Base-by-base conservation (phyloP, 1,140 invertebrate genomes). In the Neomicropteryx cornuta region DNA sequence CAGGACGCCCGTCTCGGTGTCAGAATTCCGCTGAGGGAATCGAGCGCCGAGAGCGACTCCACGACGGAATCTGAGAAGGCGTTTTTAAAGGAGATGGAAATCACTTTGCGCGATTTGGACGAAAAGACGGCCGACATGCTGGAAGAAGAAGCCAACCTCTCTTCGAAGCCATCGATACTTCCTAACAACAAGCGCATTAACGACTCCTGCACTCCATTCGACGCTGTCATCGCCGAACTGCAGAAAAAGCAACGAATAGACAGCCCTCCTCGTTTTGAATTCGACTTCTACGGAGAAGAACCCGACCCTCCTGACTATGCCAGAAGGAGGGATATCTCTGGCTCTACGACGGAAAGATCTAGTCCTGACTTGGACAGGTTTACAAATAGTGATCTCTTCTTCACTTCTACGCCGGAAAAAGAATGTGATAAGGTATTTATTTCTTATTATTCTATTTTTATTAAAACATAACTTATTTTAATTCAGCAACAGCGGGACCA, bases 121-220 rank as follows among this genome's bases (percentile, higher is more conserved):
- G 62, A 65, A 32, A 52, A 50, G 16, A 60, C 62, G 10, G 50
- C 54, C 33, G 51, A 54, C 29, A 58, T 56, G 3, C 58, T 67
- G 27, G 56, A 53, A 28, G 60, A 56, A 24, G 52, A 50, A 14
- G 55, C 52, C 10, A 53, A 72, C 47, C 73, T 70, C 42, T 69
- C 72, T 35, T 61, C 61, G 3, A 68, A 70, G 38, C 53, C 70
- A 3, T 73, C 70, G 1, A 72, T 73, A 39, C 39, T 75, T 41
- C 66, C 65, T 11, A 60, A 61, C 35, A 51, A 51, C 20, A 49
- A 62, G 5, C 50, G 64, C 16, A 48, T 55, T n/a, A 59, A 65
- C 41, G 36, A 42, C 3, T 58, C 56, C 4, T 61, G 59, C 52
- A 63, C 59, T 5, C 58, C 55, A 3, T 68, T 63, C 58, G 62